Evolutionary conservation across 2,113 vertebrate genomes (phyloP), one percentile per base, ranked within the genome.

Genomic region (western clawed frog (Xenopus tropicalis)): DNA sequence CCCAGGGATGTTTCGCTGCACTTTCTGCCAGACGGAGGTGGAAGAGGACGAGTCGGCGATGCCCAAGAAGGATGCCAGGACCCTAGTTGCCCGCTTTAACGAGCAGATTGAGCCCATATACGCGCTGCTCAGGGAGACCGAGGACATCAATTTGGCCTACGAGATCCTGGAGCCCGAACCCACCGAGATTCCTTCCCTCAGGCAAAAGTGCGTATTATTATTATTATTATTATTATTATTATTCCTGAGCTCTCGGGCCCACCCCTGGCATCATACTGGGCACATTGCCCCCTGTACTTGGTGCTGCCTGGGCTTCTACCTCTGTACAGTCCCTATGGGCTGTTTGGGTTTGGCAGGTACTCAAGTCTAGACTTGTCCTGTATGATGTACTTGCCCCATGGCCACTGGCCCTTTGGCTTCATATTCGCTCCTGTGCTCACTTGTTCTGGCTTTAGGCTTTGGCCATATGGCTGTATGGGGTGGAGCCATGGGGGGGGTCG

Each of bases 91-190:
- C 1, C 91, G 97, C 62, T 99, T 99, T 86, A 99, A 99, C 0
- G 97, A 99, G 82, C 97, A 99, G 84, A 99, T 99, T 9, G 95
- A 99, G 80, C 97, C 97, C 74, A 98, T 99, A 86, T 99, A 99
- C 0, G 94, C 83, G 0, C 85, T 99, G 72, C 90, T 99, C 37
- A 90, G 97, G 0, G 91, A 99, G 83, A 98, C 97, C 0, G 97
- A 99, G 78, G 94, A 99, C 0, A 86, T 99, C 43, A 98, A 98
- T 88, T 83, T 99, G 80, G 93, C 97, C 58, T 89, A 93, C 69
- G 95, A 99, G 67, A 88, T 99, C 82, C 88, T 99, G 73, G 97
- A 99, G 79, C 97, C 97, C 0, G 97, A 99, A 78, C 97, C 97
- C 21, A 79, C 90, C 1, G 97, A 99, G 86, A 99, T 99, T 80